phyloP scores from a whole-genome alignment of 2,888 invertebrate species.

The Lithodes maja region DNA sequence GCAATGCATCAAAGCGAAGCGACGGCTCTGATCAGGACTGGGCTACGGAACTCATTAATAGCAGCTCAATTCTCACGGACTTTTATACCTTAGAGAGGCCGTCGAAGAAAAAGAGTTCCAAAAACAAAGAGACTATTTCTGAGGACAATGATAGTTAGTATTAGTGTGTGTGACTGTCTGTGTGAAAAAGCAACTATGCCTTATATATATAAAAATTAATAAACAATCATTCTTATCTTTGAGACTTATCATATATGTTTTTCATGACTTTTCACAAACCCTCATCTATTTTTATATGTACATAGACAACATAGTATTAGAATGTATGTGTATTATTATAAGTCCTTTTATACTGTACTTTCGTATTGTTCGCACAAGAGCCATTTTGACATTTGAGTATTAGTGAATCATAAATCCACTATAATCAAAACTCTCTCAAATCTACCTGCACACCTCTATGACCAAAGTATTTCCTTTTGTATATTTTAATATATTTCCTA shows the following conservation, averaged over 20 bases:
- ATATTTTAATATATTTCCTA: conserved; percentile 41
- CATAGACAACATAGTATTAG: conserved; percentile 7
- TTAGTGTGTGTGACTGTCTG: conserved; percentile 5
- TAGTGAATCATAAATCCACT: too few species aligned
- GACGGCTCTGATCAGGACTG: conserved; percentile 54
- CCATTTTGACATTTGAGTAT: background rate
- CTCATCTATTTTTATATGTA: conserved; percentile 13
- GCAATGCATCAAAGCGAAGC: conserved; percentile 9
- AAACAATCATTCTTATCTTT: background rate
- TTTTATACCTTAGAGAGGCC: conserved; percentile 58
- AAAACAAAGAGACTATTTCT: conserved; percentile 5
- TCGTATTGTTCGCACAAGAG: background rate
- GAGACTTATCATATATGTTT: background rate
- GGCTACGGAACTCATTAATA: conserved; percentile 63
- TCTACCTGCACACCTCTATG: background rate
- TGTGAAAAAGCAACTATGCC: background rate
- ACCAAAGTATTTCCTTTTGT: conserved; percentile 35
- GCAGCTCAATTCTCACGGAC: conserved; percentile 65
- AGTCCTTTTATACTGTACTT: conserved; percentile 3
- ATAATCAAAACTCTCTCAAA: too few species aligned
- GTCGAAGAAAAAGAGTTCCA: background rate
- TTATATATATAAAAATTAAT: background rate
- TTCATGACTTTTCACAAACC: background rate
- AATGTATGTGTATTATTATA: conserved; percentile 21
- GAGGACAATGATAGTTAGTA: conserved; percentile 1